Base-by-base conservation (phyloP, 2,797 vertebrate species). In the Acrossocheilus fasciatus region DNA sequence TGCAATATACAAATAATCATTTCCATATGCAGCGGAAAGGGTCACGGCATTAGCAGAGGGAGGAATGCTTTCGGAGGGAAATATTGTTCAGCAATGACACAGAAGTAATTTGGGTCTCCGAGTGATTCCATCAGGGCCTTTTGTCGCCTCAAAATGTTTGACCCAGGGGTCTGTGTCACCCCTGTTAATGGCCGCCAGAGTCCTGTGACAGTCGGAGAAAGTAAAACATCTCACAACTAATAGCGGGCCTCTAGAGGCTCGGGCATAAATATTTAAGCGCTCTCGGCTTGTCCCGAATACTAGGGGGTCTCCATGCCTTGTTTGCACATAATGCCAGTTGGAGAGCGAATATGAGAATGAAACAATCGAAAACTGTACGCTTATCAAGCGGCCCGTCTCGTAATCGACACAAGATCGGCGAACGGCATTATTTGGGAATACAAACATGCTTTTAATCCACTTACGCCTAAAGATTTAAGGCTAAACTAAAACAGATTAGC, bases 51-150 rank as follows among this genome's bases (percentile, higher is more conserved):
- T 95, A 96, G 95, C 95, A 95, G 93, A 94, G 90, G 92, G 92
- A 95, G 94, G 95, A 95, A 95, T 95, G 94, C 95, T 94, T 95
- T 94, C 83, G 92, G 92, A 93, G 94, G 92, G 92, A 94, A 96
- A 96, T 96, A 96, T 96, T 96, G 95, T 96, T 90, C 95, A 94
- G 95, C 96, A 95, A 95, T 96, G 96, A 96, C 96, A 96, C 96
- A 96, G 95, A 96, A 96, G 95, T 96, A 96, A 96, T 96, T 96
- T 95, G 95, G 95, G 95, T 95, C 95, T 87, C 93, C 93, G 94
- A 95, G 95, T 93, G 95, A 95, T 96, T 95, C 95, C 95, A 95
- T 95, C 93, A 88, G 92, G 92, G 91, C 88, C 93, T 94, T 96
- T 96, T 96, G 96, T 96, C 92, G 89, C 92, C 93, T 95, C 94